Conservation (phyloP, 2,888 invertebrate species). For the Mimas tiliae region DNA sequence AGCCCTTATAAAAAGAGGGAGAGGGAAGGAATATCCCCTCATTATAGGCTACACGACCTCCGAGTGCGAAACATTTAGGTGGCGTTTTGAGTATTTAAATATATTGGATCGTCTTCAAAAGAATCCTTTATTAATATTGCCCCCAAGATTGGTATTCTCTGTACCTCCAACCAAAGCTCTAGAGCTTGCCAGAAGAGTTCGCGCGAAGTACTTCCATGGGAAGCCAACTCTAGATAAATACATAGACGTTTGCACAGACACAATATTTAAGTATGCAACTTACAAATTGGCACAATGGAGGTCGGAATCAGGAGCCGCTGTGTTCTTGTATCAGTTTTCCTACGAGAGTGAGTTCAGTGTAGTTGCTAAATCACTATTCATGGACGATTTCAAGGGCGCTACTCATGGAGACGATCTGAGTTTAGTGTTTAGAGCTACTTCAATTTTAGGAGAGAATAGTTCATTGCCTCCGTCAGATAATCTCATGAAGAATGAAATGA, state of each 20-base stretch:
- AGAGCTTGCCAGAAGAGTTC: constrained; percentile 37
- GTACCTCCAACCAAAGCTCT: constrained; percentile 33
- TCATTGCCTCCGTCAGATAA: constrained; percentile 23
- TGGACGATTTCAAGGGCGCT: constrained; percentile 57
- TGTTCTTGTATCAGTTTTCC: constrained; percentile 75
- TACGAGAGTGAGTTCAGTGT: constrained; percentile 68
- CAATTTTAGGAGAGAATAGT: constrained; percentile 26
- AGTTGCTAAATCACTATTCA: constrained; percentile 51
- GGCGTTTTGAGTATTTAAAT: constrained; percentile 30
- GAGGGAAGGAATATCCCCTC: constrained; percentile 45
- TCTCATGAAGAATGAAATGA: constrained; percentile 37
- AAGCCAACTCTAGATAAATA: constrained; percentile 36
- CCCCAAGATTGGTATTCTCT: constrained; percentile 36
- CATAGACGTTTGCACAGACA: constrained; percentile 38
- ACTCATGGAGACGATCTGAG: constrained; percentile 73
- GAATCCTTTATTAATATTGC: constrained; percentile 50
- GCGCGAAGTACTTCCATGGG: constrained; percentile 39
- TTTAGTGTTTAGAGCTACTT: constrained; percentile 56
- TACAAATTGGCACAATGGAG: constrained; percentile 45
- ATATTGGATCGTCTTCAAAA: constrained; percentile 32
- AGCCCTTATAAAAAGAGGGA: constrained; percentile 43
- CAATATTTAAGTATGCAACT: constrained; percentile 43
- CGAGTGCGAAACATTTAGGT: constrained; percentile 39
- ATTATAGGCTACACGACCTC: constrained; percentile 42
- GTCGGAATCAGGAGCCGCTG: constrained; percentile 50